Evolutionary conservation across 2,797 vertebrate genomes (phyloP).

Genomic region (Artibeus lituratus): DNA sequence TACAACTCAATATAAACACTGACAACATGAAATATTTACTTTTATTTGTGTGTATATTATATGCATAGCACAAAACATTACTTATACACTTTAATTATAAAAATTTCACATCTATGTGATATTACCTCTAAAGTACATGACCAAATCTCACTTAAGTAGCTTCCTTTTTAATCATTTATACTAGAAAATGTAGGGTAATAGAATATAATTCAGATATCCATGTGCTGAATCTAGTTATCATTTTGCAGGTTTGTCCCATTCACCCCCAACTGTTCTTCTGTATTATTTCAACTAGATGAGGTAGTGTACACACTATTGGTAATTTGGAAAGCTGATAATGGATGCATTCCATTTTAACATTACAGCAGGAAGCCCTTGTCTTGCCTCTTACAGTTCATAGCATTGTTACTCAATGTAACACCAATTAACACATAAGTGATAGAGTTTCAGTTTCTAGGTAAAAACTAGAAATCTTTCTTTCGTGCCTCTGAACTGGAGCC

Average conservation of each 20-base stretch:
- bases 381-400: conserved; percentile 58
- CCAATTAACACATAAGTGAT: conserved; percentile 77
- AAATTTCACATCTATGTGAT: neutral
- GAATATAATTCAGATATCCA: conserved; percentile 42
- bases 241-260: conserved; percentile 66
- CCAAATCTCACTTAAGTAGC: neutral
- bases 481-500: conserved; percentile 35
- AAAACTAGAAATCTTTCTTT: conserved; percentile 54
- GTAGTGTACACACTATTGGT: conserved; percentile 50
- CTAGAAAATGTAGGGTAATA: neutral
- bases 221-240: conserved; percentile 57
- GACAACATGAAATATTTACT: neutral
- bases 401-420: conserved; percentile 55
- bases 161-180: conserved; percentile 63
- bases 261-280: conserved; percentile 50
- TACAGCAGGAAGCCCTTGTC: conserved; percentile 76
- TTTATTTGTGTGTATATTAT: conserved; percentile 33
- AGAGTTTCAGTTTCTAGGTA: conserved; percentile 65
- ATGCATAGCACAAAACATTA: neutral
- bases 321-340: conserved; percentile 71
- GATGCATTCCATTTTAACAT: conserved; percentile 57
- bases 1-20: neutral
- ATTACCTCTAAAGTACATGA: neutral
- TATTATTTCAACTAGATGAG: conserved; percentile 71
- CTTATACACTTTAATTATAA: neutral